phyloP scores from a whole-genome alignment of 2,113 vertebrate species.

The Ondatra zibethicus region DNA sequence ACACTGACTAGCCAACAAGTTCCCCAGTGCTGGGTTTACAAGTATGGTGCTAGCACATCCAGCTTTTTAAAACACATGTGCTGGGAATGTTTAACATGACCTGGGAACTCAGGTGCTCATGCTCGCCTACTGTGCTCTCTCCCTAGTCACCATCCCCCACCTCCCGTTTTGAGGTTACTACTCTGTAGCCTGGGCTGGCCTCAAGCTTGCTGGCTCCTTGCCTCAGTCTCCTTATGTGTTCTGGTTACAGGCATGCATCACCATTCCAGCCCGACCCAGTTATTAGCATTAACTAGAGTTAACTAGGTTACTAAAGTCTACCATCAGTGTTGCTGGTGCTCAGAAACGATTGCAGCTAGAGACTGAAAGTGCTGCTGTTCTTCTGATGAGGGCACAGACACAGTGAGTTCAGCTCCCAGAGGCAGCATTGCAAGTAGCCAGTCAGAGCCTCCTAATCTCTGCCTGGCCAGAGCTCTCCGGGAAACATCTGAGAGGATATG shows the following conservation, averaged over 20 bases:
- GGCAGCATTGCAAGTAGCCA: background rate
- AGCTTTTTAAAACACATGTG: background rate
- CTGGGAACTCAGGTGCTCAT: background rate
- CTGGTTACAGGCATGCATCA: background rate
- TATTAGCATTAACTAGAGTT: background rate
- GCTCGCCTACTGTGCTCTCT: background rate
- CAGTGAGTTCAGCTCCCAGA: background rate
- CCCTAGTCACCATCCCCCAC: too few species aligned
- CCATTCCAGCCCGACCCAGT: background rate
- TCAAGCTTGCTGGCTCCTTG: background rate
- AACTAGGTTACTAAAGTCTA: background rate
- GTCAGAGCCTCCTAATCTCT: background rate
- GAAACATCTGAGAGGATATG: background rate
- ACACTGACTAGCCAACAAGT: background rate
- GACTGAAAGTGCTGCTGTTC: background rate
- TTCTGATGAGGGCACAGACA: background rate
- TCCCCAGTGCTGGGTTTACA: background rate
- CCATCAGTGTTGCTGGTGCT: background rate
- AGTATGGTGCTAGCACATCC: background rate
- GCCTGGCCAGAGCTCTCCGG: background rate
- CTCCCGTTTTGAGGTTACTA: background rate
- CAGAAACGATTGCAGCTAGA: too few species aligned
- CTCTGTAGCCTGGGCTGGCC: background rate
- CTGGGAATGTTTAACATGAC: background rate
- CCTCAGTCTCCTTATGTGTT: background rate